phyloP scores from a whole-genome alignment of 2,888 invertebrate species.

The Tribolium freemani region DNA sequence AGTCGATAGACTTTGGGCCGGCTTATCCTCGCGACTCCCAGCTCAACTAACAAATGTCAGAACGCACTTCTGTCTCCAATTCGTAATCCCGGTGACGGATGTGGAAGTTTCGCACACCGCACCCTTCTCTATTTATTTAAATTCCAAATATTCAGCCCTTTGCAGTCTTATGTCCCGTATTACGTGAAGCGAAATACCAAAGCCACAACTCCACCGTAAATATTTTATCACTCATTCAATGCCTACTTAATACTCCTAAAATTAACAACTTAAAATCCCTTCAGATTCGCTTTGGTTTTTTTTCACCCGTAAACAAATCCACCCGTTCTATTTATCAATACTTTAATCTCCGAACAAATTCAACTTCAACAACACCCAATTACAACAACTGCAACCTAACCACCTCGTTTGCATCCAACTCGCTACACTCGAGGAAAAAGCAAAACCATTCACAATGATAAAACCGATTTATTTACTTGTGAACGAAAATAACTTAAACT shows the following conservation, averaged over 20 bases:
- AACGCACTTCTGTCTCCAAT: slow-evolving; percentile 32
- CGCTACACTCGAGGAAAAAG: neutral
- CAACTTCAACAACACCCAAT: neutral
- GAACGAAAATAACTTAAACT: neutral
- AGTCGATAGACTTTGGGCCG: slow-evolving; percentile 28
- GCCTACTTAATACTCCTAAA: neutral
- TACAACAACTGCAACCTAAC: slow-evolving; percentile 2
- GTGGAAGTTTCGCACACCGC: slow-evolving; percentile 25
- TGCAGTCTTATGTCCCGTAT: slow-evolving; percentile 24
- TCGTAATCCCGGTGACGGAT: slow-evolving; percentile 39
- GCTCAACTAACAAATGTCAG: slow-evolving; percentile 40
- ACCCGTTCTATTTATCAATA: slow-evolving; percentile 8
- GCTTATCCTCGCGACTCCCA: slow-evolving; percentile 38
- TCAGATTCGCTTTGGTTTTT: neutral
- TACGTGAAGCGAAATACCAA: slow-evolving; percentile 31
- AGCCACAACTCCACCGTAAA: slow-evolving; percentile 30
- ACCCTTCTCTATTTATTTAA: slow-evolving; percentile 38
- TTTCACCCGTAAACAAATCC: neutral
- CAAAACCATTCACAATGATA: neutral
- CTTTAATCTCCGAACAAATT: neutral
- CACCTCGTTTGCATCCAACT: neutral
- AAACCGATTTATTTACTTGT: neutral
- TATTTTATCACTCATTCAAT: slow-evolving; percentile 27
- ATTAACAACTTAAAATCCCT: slow-evolving; percentile 13
- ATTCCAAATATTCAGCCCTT: slow-evolving; percentile 36